Conservation (phyloP, 2,113 vertebrate genomes). For the Romanogobio albipinnatus region DNA sequence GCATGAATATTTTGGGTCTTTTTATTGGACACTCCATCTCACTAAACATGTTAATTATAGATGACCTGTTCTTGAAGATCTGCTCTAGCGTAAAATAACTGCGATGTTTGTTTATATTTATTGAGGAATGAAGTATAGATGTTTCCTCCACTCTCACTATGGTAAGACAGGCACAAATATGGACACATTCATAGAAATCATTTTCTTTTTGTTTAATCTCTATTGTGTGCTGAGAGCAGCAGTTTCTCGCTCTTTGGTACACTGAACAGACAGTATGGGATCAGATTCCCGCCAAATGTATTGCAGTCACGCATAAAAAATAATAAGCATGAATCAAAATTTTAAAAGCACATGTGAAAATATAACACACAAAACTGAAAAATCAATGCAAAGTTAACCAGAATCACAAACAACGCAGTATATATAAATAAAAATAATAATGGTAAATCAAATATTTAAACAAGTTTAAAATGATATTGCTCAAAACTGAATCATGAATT, state of each 20-base stretch:
- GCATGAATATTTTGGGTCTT: not conserved
- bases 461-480: too few species aligned
- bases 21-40: slow-evolving; percentile 24
- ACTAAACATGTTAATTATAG: slow-evolving; percentile 29
- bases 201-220: not conserved
- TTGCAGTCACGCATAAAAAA: too few species aligned
- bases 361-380: too few species aligned
- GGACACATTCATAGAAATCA: not conserved
- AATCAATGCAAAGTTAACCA: too few species aligned
- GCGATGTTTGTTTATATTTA: slow-evolving; percentile 7
- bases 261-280: slow-evolving; percentile 11
- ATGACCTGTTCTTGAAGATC: slow-evolving; percentile 26
- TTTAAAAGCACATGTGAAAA: too few species aligned
- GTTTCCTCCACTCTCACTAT: not conserved
- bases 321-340: too few species aligned
- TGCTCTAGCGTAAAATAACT: slow-evolving; percentile 13
- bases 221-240: slow-evolving; percentile 11
- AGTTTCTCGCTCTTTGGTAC: slow-evolving; percentile 17
- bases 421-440: too few species aligned
- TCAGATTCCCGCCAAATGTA: too few species aligned
- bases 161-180: not conserved
- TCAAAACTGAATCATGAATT: too few species aligned
- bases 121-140: slow-evolving; percentile 5
- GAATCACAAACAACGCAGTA: too few species aligned
- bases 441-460: too few species aligned